Conservation (phyloP, 2,113 vertebrate species). For the Rhinolophus sinicus region DNA sequence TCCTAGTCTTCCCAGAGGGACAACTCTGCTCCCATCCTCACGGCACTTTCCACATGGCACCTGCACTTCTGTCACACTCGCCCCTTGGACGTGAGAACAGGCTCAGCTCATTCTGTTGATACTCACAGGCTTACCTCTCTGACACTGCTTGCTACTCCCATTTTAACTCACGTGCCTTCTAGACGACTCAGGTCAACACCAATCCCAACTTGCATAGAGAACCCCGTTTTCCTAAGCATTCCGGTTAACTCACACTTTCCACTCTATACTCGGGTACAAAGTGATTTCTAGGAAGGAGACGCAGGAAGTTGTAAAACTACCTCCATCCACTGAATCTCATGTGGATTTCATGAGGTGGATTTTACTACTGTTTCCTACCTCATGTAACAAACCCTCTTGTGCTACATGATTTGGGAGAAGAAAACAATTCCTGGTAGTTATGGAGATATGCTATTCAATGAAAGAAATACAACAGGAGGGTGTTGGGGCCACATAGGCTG, state of each 20-base stretch:
- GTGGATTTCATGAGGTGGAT: neutral
- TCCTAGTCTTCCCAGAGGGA: neutral
- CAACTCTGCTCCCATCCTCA: neutral
- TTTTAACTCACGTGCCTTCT: neutral
- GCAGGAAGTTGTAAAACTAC: neutral
- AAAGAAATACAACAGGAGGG: neutral
- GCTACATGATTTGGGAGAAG: neutral
- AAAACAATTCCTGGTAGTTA: neutral
- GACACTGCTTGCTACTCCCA: neutral
- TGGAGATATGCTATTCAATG: neutral
- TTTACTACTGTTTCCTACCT: neutral
- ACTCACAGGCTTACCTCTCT: neutral
- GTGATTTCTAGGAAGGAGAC: neutral
- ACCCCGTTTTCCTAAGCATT: neutral
- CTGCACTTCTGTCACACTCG: accelerated
- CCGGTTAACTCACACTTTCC: neutral
- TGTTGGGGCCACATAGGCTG: accelerated
- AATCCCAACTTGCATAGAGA: neutral
- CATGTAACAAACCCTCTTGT: neutral
- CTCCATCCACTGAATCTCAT: neutral
- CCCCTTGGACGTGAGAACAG: neutral
- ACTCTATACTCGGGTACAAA: neutral
- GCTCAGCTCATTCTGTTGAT: neutral
- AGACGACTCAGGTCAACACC: neutral
- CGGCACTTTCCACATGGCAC: neutral